These are phyloP conservation scores for Ceratosolen solmsi DNA, from an alignment of 1,140 invertebrate species.

Conservation along the genomic window DNA sequence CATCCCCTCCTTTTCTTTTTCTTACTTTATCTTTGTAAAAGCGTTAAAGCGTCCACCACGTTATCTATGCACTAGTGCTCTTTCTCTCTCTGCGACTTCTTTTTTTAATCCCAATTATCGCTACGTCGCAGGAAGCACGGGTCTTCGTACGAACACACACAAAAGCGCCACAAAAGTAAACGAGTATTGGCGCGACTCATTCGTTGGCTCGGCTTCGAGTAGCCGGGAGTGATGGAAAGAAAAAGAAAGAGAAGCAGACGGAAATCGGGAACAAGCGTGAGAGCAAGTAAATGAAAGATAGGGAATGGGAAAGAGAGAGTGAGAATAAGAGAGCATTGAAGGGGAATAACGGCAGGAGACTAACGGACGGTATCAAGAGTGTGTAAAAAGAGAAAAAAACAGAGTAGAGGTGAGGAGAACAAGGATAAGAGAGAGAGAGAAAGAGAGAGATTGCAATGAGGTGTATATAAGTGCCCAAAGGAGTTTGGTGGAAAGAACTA, in stretches of 20 bases:
- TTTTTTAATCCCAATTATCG: constrained; percentile 52
- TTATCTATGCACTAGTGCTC: background rate
- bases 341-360: constrained; percentile 13
- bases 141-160: constrained; percentile 11
- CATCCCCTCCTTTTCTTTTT: background rate
- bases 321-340: background rate
- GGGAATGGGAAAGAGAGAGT: background rate
- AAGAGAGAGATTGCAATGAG: background rate
- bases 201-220: constrained; percentile 20
- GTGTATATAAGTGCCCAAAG: background rate
- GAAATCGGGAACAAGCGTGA: constrained; percentile 39
- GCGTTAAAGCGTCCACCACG: constrained; percentile 19
- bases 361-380: no score
- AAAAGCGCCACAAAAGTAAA: background rate
- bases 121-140: constrained; percentile 46
- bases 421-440: constrained; percentile 40
- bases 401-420: constrained; percentile 24
- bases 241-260: background rate
- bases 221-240: background rate
- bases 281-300: background rate
- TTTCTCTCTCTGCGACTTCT: constrained; percentile 26
- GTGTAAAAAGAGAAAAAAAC: constrained; percentile 26
- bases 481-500: background rate
- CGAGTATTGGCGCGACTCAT: background rate
- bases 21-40: background rate